Conservation (phyloP, 2,888 invertebrate species). For the Drosophila mimica region DNA sequence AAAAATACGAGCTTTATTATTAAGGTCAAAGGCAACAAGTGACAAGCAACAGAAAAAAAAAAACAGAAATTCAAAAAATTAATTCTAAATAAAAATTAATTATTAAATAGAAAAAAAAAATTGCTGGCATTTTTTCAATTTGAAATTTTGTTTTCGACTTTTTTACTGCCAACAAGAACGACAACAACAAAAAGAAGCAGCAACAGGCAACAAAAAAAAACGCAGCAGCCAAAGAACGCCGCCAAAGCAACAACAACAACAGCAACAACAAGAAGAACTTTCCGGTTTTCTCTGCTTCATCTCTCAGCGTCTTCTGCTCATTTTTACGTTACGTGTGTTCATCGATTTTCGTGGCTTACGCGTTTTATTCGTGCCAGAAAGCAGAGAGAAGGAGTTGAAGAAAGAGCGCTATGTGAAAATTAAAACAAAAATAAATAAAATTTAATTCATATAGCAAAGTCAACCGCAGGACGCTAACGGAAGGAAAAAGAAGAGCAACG, state of each 20-base stretch:
- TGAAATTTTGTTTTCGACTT: constrained; percentile 28
- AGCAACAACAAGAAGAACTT: constrained; percentile 73
- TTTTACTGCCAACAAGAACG: constrained; percentile 37
- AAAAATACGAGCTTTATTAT: constrained; percentile 61
- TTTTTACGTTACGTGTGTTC: constrained; percentile 62
- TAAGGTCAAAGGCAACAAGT: constrained; percentile 76
- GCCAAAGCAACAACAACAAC: constrained; percentile 43
- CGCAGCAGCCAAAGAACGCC: constrained; percentile 51
- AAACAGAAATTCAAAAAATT: constrained; percentile 57
- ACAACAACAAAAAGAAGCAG: constrained; percentile 14
- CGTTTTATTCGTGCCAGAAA: constrained; percentile 46
- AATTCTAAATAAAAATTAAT: constrained; percentile 33
- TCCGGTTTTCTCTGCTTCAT: constrained; percentile 69
- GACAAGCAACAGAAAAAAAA: constrained; percentile 49
- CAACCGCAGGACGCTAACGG: constrained; percentile 40
- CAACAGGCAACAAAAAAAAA: constrained; percentile 22
- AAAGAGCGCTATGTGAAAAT: constrained; percentile 51
- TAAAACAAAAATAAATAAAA: constrained; percentile 54
- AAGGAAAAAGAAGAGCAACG: constrained; percentile 15
- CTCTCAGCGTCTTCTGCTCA: constrained; percentile 44
- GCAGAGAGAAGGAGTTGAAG: constrained; percentile 26
- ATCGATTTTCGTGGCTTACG: constrained; percentile 74
- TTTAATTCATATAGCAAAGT: constrained; percentile 56
- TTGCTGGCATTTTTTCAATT: constrained; percentile 36
- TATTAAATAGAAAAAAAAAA: constrained; percentile 15